These are phyloP conservation scores for Pangasius sanitwongsei DNA, from an alignment of 2,797 vertebrate genomes.

Conservation along the genomic window DNA sequence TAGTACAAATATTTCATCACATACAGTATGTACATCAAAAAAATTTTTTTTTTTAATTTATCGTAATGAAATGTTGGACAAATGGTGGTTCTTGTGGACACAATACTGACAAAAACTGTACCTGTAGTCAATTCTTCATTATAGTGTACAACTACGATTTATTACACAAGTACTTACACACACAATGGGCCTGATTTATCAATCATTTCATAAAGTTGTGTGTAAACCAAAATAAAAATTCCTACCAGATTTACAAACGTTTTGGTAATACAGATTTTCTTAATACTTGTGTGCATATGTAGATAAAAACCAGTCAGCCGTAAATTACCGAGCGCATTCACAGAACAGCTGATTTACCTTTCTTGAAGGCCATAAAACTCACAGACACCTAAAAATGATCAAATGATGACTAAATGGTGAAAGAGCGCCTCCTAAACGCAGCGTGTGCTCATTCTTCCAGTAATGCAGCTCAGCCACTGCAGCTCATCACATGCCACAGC, in stretches of 20 bases:
- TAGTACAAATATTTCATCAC: not conserved
- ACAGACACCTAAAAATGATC: not conserved
- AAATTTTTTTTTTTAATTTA: not conserved
- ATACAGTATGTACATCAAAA: not conserved
- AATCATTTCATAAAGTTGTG: not conserved
- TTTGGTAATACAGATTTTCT: not conserved
- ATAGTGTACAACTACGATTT: not conserved
- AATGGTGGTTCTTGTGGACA: not conserved
- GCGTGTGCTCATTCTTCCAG: not conserved
- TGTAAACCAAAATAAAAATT: not conserved
- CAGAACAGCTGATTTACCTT: not conserved
- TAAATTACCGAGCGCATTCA: not conserved
- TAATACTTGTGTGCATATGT: not conserved
- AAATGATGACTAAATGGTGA: not conserved
- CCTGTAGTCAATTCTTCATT: not conserved
- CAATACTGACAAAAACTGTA: not conserved
- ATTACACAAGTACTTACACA: not conserved
- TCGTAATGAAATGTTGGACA: slow-evolving; percentile 2
- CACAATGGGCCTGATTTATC: not conserved
- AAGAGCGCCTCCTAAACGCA: no score
- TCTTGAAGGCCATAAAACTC: not conserved
- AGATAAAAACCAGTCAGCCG: not conserved
- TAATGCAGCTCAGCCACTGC: not conserved
- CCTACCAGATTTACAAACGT: not conserved
- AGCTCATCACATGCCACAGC: not conserved